Base-by-base conservation (phyloP, 2,888 invertebrate genomes). In the Pheosia gnoma region DNA sequence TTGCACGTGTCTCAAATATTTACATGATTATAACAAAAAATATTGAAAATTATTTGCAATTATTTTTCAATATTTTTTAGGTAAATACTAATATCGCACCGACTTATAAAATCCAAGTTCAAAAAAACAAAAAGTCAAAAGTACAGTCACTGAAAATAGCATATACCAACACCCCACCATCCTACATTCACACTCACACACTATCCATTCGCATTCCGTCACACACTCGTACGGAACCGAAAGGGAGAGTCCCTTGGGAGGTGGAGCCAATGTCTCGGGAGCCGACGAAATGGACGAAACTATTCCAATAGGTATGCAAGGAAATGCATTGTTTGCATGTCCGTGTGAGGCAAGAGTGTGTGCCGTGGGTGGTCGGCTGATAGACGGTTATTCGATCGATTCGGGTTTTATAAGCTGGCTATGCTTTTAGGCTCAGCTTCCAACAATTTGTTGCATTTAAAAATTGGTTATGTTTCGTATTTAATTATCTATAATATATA, bases 241-340 rank as follows among this genome's bases (percentile, higher is more conserved):
- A 90, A 93, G 91, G 90, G 93, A 93, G 89, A 93, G 93, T 94
- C 94, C 91, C 93, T 68, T 61, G 93, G 93, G 92, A 93, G 93
- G 93, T 84, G 92, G 94, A 83, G 93, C 91, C 86, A 90, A 85
- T 85, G 91, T 90, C 91, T 89, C 86, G 85, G 87, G 84, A 84
- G 61, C 74, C 84, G 83, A 86, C 84, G 82, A 89, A 89, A 90
- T 89, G 90, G 91, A 87, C 89, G 89, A 83, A 83, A 84, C 80
- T 83, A 83, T 88, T 86, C 87, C 88, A 84, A 90, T 93, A 86
- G 88, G 86, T 89, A 88, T 90, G 91, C 91, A 91, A 88, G 89
- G 88, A 88, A 91, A 84, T 92, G 92, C 92, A 92, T 83, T 86
- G 82, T 83, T 77, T 82, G 83, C 76, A 75, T 77, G 74, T 76